phyloP scores from a whole-genome alignment of 2,888 invertebrate genomes.

The Drosophila fulvimacula region DNA sequence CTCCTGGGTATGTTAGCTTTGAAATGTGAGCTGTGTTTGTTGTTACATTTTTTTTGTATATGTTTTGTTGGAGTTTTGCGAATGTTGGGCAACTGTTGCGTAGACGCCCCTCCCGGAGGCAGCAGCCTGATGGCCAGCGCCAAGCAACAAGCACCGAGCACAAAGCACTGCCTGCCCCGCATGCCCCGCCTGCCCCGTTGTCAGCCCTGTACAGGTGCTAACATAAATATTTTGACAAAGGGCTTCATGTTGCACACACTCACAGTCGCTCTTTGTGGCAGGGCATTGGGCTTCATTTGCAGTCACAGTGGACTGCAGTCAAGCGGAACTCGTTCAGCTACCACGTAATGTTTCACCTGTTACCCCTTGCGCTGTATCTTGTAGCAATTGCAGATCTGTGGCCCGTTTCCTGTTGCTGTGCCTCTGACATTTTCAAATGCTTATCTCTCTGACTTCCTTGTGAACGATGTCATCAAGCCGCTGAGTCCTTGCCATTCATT shows the following conservation, averaged over 20 bases:
- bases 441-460: conserved; percentile 70
- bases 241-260: conserved; percentile 41
- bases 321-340: conserved; percentile 32
- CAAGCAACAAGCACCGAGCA: too few species aligned
- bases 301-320: conserved; percentile 50
- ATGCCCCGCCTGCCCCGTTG: conserved; percentile 1
- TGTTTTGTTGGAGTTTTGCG: neutral
- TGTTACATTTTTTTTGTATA: neutral
- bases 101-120: neutral
- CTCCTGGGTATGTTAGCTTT: conserved; percentile 25
- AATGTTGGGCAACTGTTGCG: conserved; percentile 27
- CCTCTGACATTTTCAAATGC: conserved; percentile 66
- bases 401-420: conserved; percentile 33
- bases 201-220: conserved; percentile 65
- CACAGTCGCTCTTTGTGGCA: neutral
- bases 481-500: neutral
- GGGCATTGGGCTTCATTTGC: conserved; percentile 58
- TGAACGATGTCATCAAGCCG: conserved; percentile 22
- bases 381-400: conserved; percentile 39
- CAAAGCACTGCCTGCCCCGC: too few species aligned
- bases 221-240: conserved; percentile 74
- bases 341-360: neutral
- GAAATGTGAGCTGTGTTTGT: conserved; percentile 32
- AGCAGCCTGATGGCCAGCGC: too few species aligned
- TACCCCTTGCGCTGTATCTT: conserved; percentile 1